Percentiles rank a stretch among this genome's conserved stretches.
Conservation (phyloP, 2,888 invertebrate genomes). For the Chymomyza fuscimana region DNA sequence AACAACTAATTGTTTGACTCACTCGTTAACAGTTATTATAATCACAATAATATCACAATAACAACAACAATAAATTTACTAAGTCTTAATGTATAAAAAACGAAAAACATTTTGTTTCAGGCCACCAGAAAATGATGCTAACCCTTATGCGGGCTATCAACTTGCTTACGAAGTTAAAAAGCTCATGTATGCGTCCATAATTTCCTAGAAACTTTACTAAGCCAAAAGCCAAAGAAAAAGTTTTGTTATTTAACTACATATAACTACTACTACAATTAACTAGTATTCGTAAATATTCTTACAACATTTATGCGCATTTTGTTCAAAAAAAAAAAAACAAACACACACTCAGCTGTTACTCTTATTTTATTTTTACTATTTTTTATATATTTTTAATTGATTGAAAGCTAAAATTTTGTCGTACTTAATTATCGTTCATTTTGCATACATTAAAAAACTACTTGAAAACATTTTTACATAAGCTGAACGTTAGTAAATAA, state of each 20-base stretch:
- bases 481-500: slow-evolving; percentile 7
- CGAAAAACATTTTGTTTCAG: slow-evolving; percentile 84
- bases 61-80: slow-evolving; percentile 41
- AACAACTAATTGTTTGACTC: slow-evolving; percentile 5
- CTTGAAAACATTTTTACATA: slow-evolving; percentile 13
- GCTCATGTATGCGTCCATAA: slow-evolving; percentile 94
- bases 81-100: slow-evolving; percentile 68
- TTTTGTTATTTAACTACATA: slow-evolving; percentile 30
- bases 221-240: slow-evolving; percentile 55
- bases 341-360: slow-evolving; percentile 49
- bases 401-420: not conserved
- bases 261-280: slow-evolving; percentile 30
- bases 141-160: slow-evolving; percentile 98
- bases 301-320: slow-evolving; percentile 67
- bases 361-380: not conserved
- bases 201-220: slow-evolving; percentile 73
- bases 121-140: slow-evolving; percentile 92
- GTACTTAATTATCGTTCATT: slow-evolving; percentile 2
- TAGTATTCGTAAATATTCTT: slow-evolving; percentile 69
- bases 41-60: slow-evolving; percentile 15
- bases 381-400: not conserved
- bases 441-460: slow-evolving; percentile 22
- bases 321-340: slow-evolving; percentile 32
- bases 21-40: slow-evolving; percentile 18
- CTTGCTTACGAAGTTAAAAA: slow-evolving; percentile 99